A percentile compares a stretch with the other conserved stretches of the same genome.
These are phyloP conservation scores for Heliconius eleuchia DNA, from an alignment of 1,140 invertebrate genomes.

Conservation along the genomic window DNA sequence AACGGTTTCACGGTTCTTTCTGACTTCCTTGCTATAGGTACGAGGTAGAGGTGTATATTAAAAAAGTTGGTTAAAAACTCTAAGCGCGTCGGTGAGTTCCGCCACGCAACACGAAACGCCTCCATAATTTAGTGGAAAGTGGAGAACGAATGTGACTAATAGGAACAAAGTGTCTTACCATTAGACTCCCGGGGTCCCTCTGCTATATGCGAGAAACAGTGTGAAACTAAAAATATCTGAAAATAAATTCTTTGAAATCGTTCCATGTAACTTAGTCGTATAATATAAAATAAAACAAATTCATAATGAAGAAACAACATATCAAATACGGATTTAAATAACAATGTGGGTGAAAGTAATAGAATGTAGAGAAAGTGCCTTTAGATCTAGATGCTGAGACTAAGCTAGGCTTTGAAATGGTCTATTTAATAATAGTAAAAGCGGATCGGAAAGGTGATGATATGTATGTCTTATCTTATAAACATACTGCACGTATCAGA, in stretches of 20 bases:
- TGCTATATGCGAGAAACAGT: neutral
- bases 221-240: neutral
- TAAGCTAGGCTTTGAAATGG: neutral
- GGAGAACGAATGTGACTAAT: neutral
- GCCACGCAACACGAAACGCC: too few species aligned
- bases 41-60: too few species aligned
- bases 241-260: neutral
- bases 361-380: slow-evolving; percentile 29
- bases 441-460: neutral
- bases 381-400: neutral
- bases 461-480: neutral
- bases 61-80: too few species aligned
- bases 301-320: neutral
- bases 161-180: neutral
- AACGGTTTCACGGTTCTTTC: too few species aligned
- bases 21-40: too few species aligned
- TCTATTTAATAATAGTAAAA: neutral
- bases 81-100: too few species aligned
- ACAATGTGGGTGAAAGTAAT: slow-evolving; percentile 29
- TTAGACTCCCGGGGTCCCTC: neutral
- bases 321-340: slow-evolving; percentile 17
- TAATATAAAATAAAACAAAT: neutral
- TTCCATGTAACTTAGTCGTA: neutral
- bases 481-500: neutral
- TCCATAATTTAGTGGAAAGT: too few species aligned